These are phyloP conservation scores for Lepeophtheirus salmonis DNA, from an alignment of 1,140 invertebrate species.

Conservation along the genomic window DNA sequence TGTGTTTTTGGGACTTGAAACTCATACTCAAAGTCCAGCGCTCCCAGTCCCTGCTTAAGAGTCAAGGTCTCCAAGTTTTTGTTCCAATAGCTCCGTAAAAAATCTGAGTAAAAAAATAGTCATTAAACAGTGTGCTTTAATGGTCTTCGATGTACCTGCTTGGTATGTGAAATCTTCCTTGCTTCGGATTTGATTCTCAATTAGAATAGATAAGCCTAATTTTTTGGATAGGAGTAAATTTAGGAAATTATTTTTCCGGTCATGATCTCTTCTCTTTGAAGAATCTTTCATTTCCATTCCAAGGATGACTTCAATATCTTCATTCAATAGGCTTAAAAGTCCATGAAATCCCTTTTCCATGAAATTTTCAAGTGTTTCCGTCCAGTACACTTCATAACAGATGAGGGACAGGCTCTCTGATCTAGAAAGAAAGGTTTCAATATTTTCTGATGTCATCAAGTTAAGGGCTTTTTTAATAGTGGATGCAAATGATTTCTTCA, in stretches of 20 bases:
- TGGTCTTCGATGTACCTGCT: background rate
- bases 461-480: background rate
- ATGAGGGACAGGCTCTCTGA: background rate
- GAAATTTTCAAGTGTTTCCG: background rate
- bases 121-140: background rate
- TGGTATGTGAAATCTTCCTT: background rate
- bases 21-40: constrained; percentile 8
- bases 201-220: background rate
- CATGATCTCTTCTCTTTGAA: background rate
- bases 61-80: background rate
- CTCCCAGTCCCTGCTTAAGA: constrained; percentile 1
- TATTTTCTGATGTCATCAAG: background rate
- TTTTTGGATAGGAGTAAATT: background rate
- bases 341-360: background rate
- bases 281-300: background rate
- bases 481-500: background rate
- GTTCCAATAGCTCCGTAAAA: constrained; percentile 9
- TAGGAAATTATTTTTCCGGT: background rate
- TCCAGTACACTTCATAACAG: background rate
- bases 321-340: background rate
- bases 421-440: background rate
- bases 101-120: background rate
- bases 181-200: background rate
- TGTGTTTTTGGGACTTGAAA: constrained; percentile 4
- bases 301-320: background rate